Evolutionary conservation across 1,140 invertebrate genomes (phyloP).

Genomic region (Adelges cooleyi): DNA sequence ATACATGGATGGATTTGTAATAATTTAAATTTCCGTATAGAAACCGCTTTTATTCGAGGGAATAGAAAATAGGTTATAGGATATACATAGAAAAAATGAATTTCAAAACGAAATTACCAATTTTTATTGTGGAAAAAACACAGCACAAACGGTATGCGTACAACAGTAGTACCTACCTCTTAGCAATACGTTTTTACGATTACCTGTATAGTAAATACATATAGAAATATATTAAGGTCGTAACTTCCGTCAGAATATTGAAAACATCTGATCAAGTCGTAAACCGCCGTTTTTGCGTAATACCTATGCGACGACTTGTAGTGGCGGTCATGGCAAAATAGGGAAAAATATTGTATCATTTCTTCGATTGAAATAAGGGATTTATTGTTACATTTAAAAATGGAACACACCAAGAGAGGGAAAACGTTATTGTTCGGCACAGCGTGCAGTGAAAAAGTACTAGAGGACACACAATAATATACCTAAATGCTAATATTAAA

Average conservation of each 20-base stretch:
- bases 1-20: background rate
- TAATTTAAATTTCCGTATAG: slow-evolving; percentile 15
- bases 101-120: slow-evolving; percentile 8
- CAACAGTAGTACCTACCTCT: no score
- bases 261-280: slow-evolving; percentile 26
- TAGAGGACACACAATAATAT: no score
- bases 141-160: no score
- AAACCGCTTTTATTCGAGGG: background rate
- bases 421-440: no score
- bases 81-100: slow-evolving; percentile 16
- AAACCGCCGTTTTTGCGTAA: slow-evolving; percentile 16
- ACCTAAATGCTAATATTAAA: no score
- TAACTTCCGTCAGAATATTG: slow-evolving; percentile 21
- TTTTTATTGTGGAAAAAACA: slow-evolving; percentile 10
- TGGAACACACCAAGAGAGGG: background rate
- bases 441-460: no score
- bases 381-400: slow-evolving; percentile 22
- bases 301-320: slow-evolving; percentile 20
- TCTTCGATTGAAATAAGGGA: slow-evolving; percentile 12
- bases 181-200: slow-evolving; percentile 15
- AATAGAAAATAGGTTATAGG: no score
- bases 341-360: slow-evolving; percentile 16
- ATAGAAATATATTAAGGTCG: background rate
- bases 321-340: background rate
- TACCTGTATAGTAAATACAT: slow-evolving; percentile 4